phyloP scores from a whole-genome alignment of 2,888 invertebrate genomes.

The Mechanitis mazaeus region DNA sequence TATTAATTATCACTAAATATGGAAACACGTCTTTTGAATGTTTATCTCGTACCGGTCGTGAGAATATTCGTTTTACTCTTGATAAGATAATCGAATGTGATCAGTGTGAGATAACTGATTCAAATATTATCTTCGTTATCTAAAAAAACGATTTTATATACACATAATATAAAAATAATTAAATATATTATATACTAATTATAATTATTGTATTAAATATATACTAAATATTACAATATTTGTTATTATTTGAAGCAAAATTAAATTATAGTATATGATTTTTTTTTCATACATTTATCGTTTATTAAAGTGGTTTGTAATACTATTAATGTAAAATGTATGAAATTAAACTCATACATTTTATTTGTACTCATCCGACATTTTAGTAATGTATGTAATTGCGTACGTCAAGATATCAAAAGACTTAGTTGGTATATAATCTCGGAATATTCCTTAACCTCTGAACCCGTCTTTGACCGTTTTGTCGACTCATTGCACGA shows the following conservation, averaged over 20 bases:
- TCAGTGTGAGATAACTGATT: slow-evolving; percentile 12
- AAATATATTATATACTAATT: no score
- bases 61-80: slow-evolving; percentile 41
- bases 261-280: no score
- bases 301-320: background rate
- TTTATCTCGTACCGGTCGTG: slow-evolving; percentile 39
- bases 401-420: slow-evolving; percentile 10
- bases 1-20: background rate
- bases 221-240: no score
- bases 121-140: background rate
- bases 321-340: background rate
- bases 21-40: slow-evolving; percentile 2
- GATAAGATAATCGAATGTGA: slow-evolving; percentile 22
- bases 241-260: no score
- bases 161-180: no score
- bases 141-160: no score
- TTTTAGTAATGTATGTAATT: slow-evolving; percentile 7
- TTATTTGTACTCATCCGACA: background rate
- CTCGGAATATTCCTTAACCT: slow-evolving; percentile 12
- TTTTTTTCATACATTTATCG: no score
- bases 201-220: no score
- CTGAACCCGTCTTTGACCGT: slow-evolving; percentile 14
- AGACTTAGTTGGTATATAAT: slow-evolving; percentile 7
- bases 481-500: slow-evolving; percentile 14
- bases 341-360: background rate